A percentile compares a stretch with the other conserved stretches of the same genome.
phyloP scores from a whole-genome alignment of 2,113 vertebrate genomes.

The Cyanoderma ruficeps region DNA sequence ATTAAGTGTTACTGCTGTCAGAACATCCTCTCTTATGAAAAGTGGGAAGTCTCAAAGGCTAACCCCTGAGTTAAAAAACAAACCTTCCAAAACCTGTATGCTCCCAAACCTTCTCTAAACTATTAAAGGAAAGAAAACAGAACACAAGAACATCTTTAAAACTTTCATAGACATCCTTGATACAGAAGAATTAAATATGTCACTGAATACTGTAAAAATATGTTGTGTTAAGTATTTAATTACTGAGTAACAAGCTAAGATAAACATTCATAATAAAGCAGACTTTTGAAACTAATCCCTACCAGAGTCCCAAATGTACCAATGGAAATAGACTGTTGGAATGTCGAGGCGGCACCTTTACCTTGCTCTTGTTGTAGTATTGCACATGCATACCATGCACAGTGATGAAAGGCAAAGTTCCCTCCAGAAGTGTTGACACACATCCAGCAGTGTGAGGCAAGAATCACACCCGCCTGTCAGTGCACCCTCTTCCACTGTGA shows the following conservation, averaged over 20 bases:
- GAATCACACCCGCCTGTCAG: background rate
- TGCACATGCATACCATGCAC: background rate
- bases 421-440: fast-evolving
- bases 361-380: background rate
- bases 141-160: background rate
- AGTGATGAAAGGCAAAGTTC: background rate
- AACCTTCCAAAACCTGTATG: background rate
- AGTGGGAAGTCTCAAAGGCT: background rate
- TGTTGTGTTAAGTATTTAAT: background rate
- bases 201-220: background rate
- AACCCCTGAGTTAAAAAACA: background rate
- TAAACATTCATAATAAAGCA: background rate
- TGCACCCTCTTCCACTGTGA: background rate
- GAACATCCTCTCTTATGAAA: background rate
- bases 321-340: background rate
- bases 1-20: background rate
- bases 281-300: background rate
- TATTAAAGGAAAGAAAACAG: background rate
- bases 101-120: background rate
- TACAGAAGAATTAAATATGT: background rate
- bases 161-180: background rate
- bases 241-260: background rate
- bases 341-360: background rate
- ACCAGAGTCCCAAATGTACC: background rate
- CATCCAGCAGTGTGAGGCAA: background rate